phyloP scores from a whole-genome alignment of 2,888 invertebrate genomes.

The Luffia ferchaultella region DNA sequence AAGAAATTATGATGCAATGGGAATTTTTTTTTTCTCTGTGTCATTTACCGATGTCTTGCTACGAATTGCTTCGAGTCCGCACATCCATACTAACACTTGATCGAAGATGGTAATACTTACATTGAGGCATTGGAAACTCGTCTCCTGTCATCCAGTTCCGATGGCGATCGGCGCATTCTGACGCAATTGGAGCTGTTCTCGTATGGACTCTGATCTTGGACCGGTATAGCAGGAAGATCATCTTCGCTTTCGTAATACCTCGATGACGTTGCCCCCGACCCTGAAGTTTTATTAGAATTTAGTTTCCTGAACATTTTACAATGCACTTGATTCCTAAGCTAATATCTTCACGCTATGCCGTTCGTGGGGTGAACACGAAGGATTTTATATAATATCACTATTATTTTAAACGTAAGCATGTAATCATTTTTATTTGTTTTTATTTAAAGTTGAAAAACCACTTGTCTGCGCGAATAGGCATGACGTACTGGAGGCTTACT shows the following conservation, averaged over 20 bases:
- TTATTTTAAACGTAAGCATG: too few relatives aligned
- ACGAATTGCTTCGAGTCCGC: too few relatives aligned
- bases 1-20: too few relatives aligned
- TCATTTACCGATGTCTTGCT: too few relatives aligned
- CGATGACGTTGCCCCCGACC: not conserved
- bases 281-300: not conserved
- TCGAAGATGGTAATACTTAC: conserved; percentile 26
- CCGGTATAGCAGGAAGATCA: conserved; percentile 74
- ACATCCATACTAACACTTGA: too few relatives aligned
- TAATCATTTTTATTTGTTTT: too few relatives aligned
- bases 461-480: not conserved
- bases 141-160: conserved; percentile 1
- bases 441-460: not conserved
- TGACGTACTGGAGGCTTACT: not conserved
- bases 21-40: too few relatives aligned
- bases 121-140: conserved; percentile 25
- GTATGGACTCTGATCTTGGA: conserved; percentile 59
- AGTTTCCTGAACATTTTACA: not conserved
- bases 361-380: too few relatives aligned
- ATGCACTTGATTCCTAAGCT: too few relatives aligned
- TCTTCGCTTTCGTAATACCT: conserved; percentile 62
- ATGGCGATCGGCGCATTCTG: conserved; percentile 3
- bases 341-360: too few relatives aligned
- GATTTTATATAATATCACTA: too few relatives aligned
- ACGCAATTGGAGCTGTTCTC: not conserved